Conservation (phyloP, 2,797 vertebrate species). For the Cossypha heuglini region DNA sequence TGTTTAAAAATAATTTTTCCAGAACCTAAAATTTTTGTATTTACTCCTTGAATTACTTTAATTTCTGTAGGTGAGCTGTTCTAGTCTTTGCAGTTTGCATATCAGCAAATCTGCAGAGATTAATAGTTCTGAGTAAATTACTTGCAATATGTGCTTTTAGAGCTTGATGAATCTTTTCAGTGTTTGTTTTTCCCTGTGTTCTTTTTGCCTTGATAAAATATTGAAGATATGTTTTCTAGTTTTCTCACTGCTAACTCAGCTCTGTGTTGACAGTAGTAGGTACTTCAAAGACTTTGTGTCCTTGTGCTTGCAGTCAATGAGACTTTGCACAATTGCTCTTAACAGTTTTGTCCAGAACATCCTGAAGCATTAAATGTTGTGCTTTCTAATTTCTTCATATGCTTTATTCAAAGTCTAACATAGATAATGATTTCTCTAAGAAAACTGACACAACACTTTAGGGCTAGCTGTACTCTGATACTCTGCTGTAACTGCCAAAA, state of each 20-base stretch:
- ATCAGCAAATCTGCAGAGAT: not conserved
- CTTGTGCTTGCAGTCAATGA: not conserved
- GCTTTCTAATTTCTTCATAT: not conserved
- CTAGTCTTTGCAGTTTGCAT: fast-evolving
- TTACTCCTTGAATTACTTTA: not conserved
- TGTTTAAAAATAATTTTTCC: not conserved
- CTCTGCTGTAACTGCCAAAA: not conserved
- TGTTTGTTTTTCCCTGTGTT: not conserved
- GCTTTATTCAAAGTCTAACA: not conserved
- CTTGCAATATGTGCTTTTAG: not conserved
- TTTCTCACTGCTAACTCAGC: not conserved
- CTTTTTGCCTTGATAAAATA: not conserved
- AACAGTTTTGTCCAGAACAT: not conserved
- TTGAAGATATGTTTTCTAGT: not conserved
- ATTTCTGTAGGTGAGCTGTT: not conserved
- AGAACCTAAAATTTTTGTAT: not conserved
- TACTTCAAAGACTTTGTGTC: not conserved
- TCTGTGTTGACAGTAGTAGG: not conserved
- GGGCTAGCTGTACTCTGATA: not conserved
- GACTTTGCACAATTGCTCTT: not conserved
- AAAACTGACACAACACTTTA: not conserved
- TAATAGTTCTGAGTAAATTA: not conserved
- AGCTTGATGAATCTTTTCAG: not conserved
- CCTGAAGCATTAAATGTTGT: not conserved
- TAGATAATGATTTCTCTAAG: not conserved